A percentile compares a stretch with the other conserved stretches of the same genome.
These are phyloP conservation scores for Orius insidiosus DNA, from an alignment of 1,140 invertebrate genomes.

Conservation along the genomic window DNA sequence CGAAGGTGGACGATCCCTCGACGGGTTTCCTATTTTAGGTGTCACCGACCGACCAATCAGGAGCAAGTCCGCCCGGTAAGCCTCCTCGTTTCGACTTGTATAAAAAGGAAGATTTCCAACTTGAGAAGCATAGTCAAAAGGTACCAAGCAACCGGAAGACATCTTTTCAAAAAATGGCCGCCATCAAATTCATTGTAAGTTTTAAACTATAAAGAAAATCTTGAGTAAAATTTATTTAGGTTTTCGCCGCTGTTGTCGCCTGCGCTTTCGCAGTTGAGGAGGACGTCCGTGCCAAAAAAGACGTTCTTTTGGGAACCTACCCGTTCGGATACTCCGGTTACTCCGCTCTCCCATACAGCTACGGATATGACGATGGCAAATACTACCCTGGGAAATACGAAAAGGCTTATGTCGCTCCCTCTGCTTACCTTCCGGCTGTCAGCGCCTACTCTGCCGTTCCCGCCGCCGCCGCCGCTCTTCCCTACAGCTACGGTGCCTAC, in stretches of 20 bases:
- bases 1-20: too few relatives aligned
- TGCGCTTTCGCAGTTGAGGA: constrained; percentile 7
- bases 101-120: neutral
- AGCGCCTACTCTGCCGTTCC: neutral
- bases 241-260: constrained; percentile 6
- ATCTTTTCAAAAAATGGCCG: neutral
- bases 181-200: too few relatives aligned
- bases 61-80: neutral
- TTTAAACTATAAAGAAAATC: neutral
- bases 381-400: constrained; percentile 20
- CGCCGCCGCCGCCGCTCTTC: neutral
- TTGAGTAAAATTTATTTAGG: constrained; percentile 6
- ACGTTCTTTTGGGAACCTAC: constrained; percentile 9
- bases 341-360: neutral
- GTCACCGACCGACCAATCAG: neutral
- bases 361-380: constrained; percentile 18
- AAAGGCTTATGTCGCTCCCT: constrained; percentile 1
- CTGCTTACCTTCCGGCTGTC: constrained; percentile 4
- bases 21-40: too few relatives aligned
- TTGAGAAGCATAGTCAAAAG: neutral
- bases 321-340: constrained; percentile 8
- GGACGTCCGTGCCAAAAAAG: constrained; percentile 12
- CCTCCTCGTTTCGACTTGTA: neutral
- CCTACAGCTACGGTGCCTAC: neutral
- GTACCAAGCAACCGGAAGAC: neutral